Conservation (phyloP, 1,140 invertebrate species). For the Harpegnathos saltator region DNA sequence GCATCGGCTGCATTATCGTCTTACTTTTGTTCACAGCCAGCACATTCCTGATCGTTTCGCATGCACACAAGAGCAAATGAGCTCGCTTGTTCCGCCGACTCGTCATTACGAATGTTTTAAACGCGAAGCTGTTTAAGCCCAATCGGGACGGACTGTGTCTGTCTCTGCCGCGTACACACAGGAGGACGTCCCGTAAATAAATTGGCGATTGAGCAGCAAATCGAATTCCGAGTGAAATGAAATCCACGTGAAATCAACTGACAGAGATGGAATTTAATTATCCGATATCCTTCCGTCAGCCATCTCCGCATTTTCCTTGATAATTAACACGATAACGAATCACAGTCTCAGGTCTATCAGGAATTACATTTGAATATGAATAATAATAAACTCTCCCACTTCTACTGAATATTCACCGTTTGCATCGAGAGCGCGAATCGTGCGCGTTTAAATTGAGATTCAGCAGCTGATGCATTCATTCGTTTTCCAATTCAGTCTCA, state of each 20-base stretch:
- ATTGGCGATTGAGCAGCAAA: not conserved
- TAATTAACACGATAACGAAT: not conserved
- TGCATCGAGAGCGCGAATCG: not conserved
- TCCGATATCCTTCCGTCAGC: not conserved
- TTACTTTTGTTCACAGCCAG: conserved; percentile 63
- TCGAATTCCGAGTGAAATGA: conserved; percentile 10
- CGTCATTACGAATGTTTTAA: conserved; percentile 40
- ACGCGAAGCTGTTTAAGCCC: not conserved
- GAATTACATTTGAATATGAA: not conserved
- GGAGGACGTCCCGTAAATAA: not conserved
- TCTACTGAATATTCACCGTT: not conserved
- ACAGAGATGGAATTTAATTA: not conserved
- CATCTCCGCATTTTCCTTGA: not conserved
- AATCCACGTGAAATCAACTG: not conserved
- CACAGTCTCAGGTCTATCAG: not conserved
- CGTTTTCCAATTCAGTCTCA: too few species aligned
- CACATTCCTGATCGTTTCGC: conserved; percentile 65
- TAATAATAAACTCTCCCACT: not conserved
- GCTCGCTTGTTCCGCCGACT: conserved; percentile 56
- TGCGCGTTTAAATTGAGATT: not conserved
- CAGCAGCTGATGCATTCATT: not conserved
- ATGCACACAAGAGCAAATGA: conserved; percentile 62
- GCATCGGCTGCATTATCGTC: conserved; percentile 62
- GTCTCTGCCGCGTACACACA: not conserved
- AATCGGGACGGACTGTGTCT: conserved; percentile 18